phyloP scores from a whole-genome alignment of 53 echinoderm and acorn worm genomes.

The Stichopus horrens region DNA sequence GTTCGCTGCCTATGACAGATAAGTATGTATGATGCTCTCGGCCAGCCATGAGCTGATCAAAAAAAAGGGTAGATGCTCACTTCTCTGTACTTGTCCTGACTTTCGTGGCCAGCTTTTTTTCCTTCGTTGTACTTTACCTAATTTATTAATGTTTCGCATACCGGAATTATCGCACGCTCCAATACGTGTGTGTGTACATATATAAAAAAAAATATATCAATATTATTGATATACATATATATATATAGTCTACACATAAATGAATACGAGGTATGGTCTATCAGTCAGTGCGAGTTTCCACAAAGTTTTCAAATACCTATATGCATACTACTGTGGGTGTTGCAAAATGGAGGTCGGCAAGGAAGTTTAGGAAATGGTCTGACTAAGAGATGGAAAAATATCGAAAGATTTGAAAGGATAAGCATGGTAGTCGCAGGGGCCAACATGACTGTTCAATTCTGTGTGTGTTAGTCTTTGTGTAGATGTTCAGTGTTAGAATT shows the following conservation, averaged over 20 bases:
- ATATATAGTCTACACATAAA: not conserved
- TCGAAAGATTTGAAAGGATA: not conserved
- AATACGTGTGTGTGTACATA: too few species aligned
- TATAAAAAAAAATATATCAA: too few species aligned
- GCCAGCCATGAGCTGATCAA: slow-evolving; percentile 16
- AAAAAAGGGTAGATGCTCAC: not conserved
- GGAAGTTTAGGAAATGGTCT: too few species aligned
- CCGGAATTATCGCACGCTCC: too few species aligned
- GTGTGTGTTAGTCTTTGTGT: too few species aligned
- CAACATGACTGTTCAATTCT: too few species aligned
- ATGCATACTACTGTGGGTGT: too few species aligned
- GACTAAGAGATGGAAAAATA: not conserved
- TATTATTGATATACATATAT: not conserved
- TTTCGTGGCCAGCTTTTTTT: not conserved
- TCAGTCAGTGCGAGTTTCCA: not conserved
- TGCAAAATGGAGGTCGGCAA: too few species aligned
- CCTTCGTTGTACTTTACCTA: not conserved
- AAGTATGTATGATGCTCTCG: slow-evolving; percentile 38
- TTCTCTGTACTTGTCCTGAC: slow-evolving; percentile 32
- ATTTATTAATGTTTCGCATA: too few species aligned
- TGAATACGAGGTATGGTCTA: slow-evolving; percentile 17
- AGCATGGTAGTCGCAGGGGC: not conserved
- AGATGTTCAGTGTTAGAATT: too few species aligned
- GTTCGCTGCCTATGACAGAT: slow-evolving; percentile 25
- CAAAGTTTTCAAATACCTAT: too few species aligned